Base-by-base conservation (phyloP, 2,888 invertebrate species). In the Aporophyla nigra region DNA sequence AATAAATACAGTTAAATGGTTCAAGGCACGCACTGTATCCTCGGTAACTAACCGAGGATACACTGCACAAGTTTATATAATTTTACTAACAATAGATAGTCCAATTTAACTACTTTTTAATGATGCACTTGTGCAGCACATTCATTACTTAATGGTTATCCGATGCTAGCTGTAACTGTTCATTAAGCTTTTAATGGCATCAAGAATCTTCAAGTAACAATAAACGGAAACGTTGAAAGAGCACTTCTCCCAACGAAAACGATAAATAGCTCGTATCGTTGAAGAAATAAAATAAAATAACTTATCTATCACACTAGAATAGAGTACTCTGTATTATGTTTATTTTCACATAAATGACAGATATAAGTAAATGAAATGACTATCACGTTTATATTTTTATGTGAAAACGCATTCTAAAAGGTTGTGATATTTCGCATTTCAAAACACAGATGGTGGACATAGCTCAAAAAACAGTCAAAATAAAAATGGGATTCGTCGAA, bases 401-500 rank as follows among this genome's bases (percentile, higher is more conserved):
- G 21, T 58, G 12, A 59, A 53, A 62, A 14, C 5, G 54, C 24
- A 61, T 56, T 71, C 5, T 70, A 58, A 78, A 71, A 70, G 53
- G 43, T 58, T 1, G 16, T 9, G 12, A 12, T 58, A 46, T 46
- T 67, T 43, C 0, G 40, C 70, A 71, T 66, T 66, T 21, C 21
- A 51, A 66, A 82, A 53, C 59, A 75, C n/a, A 75, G 71, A 83
- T 67, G 56, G 56, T 66, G 27, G 67, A 56, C 69, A 78, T 70
- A 76, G 77, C 63, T 61, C 65, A 67, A 71, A 85, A 68, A 65
- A 56, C 63, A 49, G 65, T 49, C 73, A 72, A 71, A 85, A 81
- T 70, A 66, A 85, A 33, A 83, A 86, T 83, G 16, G 51, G 40
- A 75, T 76, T 78, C 67, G 49, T 53, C 65, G 65, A 80, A 74